A percentile compares a stretch with the other conserved stretches of the same genome.
Conservation (phyloP, 2,797 vertebrate genomes). For the Hoplostethus mediterraneus region DNA sequence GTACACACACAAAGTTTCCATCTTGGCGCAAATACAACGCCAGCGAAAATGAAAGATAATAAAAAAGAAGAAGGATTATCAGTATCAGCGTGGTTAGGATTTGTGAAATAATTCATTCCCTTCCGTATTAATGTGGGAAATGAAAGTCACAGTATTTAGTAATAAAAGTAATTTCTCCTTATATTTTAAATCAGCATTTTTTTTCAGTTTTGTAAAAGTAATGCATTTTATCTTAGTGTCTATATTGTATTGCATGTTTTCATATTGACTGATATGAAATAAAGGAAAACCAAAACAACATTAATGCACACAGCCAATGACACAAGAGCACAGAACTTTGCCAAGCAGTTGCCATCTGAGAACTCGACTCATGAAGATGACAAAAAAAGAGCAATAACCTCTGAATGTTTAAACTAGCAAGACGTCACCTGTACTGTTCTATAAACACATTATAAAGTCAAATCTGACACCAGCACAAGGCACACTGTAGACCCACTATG, state of each 20-base stretch:
- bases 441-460: slow-evolving; percentile 46
- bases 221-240: not conserved
- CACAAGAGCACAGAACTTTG: slow-evolving; percentile 20
- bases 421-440: slow-evolving; percentile 23
- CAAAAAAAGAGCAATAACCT: not conserved
- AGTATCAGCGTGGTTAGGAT: not conserved
- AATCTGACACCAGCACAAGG: slow-evolving; percentile 34
- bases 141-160: not conserved
- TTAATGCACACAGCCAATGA: slow-evolving; percentile 8
- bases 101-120: slow-evolving; percentile 9
- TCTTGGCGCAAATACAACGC: slow-evolving; percentile 1
- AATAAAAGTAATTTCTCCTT: not conserved
- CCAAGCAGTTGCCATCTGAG: slow-evolving; percentile 17
- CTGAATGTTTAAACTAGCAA: slow-evolving; percentile 31
- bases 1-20: slow-evolving; percentile 36
- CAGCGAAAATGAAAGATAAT: slow-evolving; percentile 5
- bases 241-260: not conserved
- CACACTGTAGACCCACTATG: slow-evolving; percentile 43
- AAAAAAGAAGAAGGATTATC: not conserved
- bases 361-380: slow-evolving; percentile 7
- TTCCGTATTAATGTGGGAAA: slow-evolving; percentile 6
- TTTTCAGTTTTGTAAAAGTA: not conserved
- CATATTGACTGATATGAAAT: not conserved
- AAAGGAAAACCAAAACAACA: not conserved
- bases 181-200: not conserved